Percentiles rank a stretch among this genome's conserved stretches.
Evolutionary conservation across 2,888 invertebrate genomes (phyloP).

Genomic region (Chloroclystis v-ata): DNA sequence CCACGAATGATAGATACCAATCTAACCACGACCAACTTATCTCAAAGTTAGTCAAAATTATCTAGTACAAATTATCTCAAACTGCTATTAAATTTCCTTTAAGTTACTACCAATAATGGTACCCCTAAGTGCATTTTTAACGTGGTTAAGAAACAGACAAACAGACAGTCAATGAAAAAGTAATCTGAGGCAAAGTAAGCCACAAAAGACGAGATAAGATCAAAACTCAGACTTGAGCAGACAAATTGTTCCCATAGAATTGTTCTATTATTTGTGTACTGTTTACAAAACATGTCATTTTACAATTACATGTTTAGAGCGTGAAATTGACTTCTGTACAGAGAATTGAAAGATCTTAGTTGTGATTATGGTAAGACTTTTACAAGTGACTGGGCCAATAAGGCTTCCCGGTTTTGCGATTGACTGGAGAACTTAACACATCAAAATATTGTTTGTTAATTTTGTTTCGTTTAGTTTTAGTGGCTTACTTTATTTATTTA

Average conservation of each 20-base stretch:
- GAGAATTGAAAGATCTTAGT: slow-evolving; percentile 31
- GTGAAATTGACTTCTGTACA: slow-evolving; percentile 62
- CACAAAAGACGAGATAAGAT: slow-evolving; percentile 69
- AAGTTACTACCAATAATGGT: no score
- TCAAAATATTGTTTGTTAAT: no score
- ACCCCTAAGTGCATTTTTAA: not conserved
- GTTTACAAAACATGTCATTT: slow-evolving; percentile 74
- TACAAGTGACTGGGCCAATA: not conserved
- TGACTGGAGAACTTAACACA: not conserved
- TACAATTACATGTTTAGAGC: slow-evolving; percentile 49
- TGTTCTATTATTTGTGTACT: slow-evolving; percentile 45
- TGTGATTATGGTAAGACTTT: not conserved
- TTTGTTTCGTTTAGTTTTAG: no score
- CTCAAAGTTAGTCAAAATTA: not conserved
- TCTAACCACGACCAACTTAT: slow-evolving; percentile 3
- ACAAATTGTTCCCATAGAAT: slow-evolving; percentile 64
- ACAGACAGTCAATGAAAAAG: slow-evolving; percentile 41
- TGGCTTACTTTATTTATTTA: not conserved
- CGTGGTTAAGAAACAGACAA: slow-evolving; percentile 18
- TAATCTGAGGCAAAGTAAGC: slow-evolving; percentile 52
- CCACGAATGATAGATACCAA: slow-evolving; percentile 28
- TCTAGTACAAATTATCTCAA: no score
- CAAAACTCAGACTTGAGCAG: slow-evolving; percentile 55
- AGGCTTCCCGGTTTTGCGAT: not conserved
- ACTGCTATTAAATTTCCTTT: no score